Evolutionary conservation across 2,888 invertebrate species (phyloP), one percentile per base, ranked within the genome.

Genomic region (Carterocephalus palaemon): DNA sequence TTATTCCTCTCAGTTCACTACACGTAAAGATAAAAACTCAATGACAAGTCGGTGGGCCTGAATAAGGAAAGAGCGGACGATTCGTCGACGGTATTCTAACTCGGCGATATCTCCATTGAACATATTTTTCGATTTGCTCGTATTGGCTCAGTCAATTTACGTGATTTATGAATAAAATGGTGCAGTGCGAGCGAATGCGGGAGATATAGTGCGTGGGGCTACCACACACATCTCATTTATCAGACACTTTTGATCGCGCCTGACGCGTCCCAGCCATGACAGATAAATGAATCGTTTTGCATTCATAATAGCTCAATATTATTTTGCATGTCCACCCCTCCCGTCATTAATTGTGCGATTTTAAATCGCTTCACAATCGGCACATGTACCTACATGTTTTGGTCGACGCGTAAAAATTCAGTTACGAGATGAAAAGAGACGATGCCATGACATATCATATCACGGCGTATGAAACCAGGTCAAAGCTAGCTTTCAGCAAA

Each of bases 91-190:
- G 53, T 54, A 62, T 62, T 62, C 56, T 66, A 65, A 67, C 63
- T 49, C 47, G 40, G 39, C 51, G 55, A 51, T 66, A 71, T 71
- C 68, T 70, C 64, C 66, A 70, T 70, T 64, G 64, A 67, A 60
- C 62, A 68, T 69, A 70, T 71, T 73, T 62, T 69, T 66, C 67
- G 66, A 73, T 71, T 70, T 69, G 67, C 66, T 61, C 62, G 58
- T 51, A 51, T 53, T 55, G 51, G 52, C 52, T 49, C 55, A 54
- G 57, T 52, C 56, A 55, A 62, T 59, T 16, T 32, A 9, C 23
- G 59, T 75, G 74, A 75, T 76, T 74, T 75, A 74, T 72, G 67
- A 60, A 51, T 55, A 57, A 59, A 62, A 57, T 55, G 57, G 49
- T 60, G 52, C 50, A 52, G 47, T 48, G 49, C 36, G 9, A 15